Evolutionary conservation across 2,113 vertebrate genomes (phyloP), one percentile per base, ranked within the genome.

Genomic region (Erpornis zantholeuca): DNA sequence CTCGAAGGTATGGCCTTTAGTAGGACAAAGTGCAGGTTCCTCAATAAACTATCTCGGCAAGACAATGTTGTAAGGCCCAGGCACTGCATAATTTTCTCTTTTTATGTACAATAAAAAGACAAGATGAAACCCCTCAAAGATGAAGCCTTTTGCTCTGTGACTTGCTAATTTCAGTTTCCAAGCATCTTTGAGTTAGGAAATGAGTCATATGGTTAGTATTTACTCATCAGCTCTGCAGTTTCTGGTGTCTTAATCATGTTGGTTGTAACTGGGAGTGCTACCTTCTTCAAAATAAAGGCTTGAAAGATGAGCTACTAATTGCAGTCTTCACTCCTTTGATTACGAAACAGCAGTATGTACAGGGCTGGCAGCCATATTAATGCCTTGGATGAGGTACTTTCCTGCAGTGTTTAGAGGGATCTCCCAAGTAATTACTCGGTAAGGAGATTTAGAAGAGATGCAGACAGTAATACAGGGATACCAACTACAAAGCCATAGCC

Each of bases 201-300:
- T 95, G 77, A 96, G 92, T 97, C 95, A 96, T 49, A 79, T 87
- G 75, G 86, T 77, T 95, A 78, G 78, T 94, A 94, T 72, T 96
- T 94, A 92, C 83, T 92, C 95, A 90, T 92, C 86, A 82, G 49
- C 79, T 90, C 82, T 83, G 72, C 80, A 75, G 44, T 69, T 95
- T 68, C 73, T 96, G 40, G 65, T 76, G 47, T 73, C 84, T 92
- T 94, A 87, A 94, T 94, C 33, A 53, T 87, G 88, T 88, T 4
- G 4, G 47, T 85, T 73, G 40, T 90, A 89, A 81, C 83, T 82
- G 69, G 64, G 47, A 83, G 70, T 80, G 49, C 70, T 94, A 72
- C 88, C 54, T 82, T 92, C 82, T 87, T 53, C 44, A 92, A 57
- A 94, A 91, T 65, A 66, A 87, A 93, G 84, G 17, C 79, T 68